Conservation (phyloP, 2,797 vertebrate genomes). For the Sebastolobus alascanus region DNA sequence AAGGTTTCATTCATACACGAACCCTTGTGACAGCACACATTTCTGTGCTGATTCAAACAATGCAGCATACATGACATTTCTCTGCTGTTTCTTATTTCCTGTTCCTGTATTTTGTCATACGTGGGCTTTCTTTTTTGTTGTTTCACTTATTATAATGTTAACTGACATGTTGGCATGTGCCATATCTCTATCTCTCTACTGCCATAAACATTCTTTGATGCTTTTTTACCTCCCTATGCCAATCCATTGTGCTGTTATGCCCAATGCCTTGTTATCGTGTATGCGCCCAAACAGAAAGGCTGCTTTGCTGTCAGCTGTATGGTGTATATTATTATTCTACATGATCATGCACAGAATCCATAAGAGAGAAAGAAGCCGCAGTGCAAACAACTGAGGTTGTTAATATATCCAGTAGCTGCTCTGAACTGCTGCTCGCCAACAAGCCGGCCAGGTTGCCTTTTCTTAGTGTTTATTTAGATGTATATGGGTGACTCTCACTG, state of each 20-base stretch:
- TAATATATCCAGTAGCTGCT: constrained; percentile 62
- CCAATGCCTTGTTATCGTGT: constrained; percentile 74
- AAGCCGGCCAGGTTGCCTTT: constrained; percentile 69
- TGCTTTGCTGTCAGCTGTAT: constrained; percentile 54
- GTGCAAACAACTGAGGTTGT: constrained; percentile 51
- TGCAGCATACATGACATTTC: constrained; percentile 43
- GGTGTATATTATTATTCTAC: constrained; percentile 27
- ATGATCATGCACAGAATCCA: constrained; percentile 45
- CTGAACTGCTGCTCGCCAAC: constrained; percentile 63
- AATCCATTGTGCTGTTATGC: constrained; percentile 76
- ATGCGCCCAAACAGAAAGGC: constrained; percentile 51
- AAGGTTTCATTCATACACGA: constrained; percentile 11
- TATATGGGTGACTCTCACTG: constrained; percentile 39
- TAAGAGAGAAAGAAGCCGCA: constrained; percentile 37
- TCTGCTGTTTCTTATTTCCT: constrained; percentile 36
- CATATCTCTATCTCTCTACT: constrained; percentile 63
- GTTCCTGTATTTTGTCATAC: constrained; percentile 47
- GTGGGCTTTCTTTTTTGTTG: constrained; percentile 40
- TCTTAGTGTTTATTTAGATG: constrained; percentile 54
- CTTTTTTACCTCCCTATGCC: constrained; percentile 67
- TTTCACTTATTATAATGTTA: constrained; percentile 49
- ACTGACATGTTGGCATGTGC: constrained; percentile 62
- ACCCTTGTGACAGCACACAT: constrained; percentile 9
- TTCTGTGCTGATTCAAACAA: constrained; percentile 35
- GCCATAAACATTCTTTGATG: constrained; percentile 60